phyloP scores from a whole-genome alignment of 2,888 invertebrate species.

The Cyrtodaria siliqua region DNA sequence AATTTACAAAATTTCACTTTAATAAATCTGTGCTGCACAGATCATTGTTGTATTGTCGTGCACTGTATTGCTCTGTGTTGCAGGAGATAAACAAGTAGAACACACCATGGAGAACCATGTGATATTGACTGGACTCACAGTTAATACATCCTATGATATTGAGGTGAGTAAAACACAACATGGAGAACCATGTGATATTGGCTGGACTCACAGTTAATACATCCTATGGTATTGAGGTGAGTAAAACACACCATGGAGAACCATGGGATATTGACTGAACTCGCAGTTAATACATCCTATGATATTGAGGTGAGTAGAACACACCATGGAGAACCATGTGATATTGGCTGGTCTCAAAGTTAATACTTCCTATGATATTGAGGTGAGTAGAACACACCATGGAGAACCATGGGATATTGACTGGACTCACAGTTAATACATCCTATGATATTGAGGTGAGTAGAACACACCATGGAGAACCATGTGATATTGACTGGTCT shows the following conservation, averaged over 20 bases:
- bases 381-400: too few species aligned
- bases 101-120: slow-evolving; percentile 77
- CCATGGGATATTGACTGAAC: slow-evolving; percentile 80
- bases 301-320: slow-evolving; percentile 80
- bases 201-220: slow-evolving; percentile 82
- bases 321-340: slow-evolving; percentile 75
- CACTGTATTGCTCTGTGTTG: slow-evolving; percentile 3
- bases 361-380: slow-evolving; percentile 80
- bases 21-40: too few species aligned
- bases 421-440: too few species aligned
- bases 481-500: too few species aligned
- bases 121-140: slow-evolving; percentile 82
- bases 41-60: too few species aligned
- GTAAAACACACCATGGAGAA: slow-evolving; percentile 80
- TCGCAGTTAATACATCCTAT: slow-evolving; percentile 80
- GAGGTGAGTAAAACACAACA: slow-evolving; percentile 80
- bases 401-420: too few species aligned
- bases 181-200: slow-evolving; percentile 79
- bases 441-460: too few species aligned
- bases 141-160: slow-evolving; percentile 81
- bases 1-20: too few species aligned
- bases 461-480: too few species aligned
- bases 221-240: slow-evolving; percentile 79
- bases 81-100: slow-evolving; percentile 79
- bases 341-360: slow-evolving; percentile 83